Evolutionary conservation across 2,797 vertebrate genomes (phyloP).

Genomic region (Syngnathus acus): DNA sequence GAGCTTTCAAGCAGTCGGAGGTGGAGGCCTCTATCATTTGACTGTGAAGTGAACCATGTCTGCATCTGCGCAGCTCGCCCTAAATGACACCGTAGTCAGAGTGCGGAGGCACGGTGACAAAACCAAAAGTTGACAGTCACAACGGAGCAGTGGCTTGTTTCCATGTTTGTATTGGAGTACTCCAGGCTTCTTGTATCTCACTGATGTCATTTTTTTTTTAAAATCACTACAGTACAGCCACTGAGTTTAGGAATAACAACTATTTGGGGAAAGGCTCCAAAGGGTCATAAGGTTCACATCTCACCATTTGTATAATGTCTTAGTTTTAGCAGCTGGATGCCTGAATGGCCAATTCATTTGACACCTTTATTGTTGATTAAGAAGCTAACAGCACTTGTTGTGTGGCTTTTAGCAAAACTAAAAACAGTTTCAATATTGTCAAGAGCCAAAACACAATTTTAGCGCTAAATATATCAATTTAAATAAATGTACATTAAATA

Average conservation of each 20-base stretch:
- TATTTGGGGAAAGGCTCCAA: too few relatives aligned
- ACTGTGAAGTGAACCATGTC: constrained; percentile 38
- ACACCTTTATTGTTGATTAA: neutral
- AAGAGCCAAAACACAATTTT: neutral
- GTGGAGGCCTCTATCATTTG: constrained; percentile 49
- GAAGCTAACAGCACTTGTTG: neutral
- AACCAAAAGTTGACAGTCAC: neutral
- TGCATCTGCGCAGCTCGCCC: constrained; percentile 37
- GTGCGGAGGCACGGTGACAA: constrained; percentile 14
- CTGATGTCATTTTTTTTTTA: neutral
- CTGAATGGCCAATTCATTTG: neutral
- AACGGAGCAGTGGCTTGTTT: constrained; percentile 2
- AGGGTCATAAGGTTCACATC: neutral
- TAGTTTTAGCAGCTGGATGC: too few relatives aligned
- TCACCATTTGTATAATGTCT: too few relatives aligned
- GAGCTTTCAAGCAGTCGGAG: constrained; percentile 22
- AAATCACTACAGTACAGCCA: neutral
- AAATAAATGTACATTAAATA: neutral
- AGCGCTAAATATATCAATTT: neutral
- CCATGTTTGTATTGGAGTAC: neutral
- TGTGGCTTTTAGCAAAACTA: neutral
- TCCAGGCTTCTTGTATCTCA: neutral
- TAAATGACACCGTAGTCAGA: constrained; percentile 37
- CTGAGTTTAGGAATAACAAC: neutral
- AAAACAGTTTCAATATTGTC: neutral